These are phyloP conservation scores for Amphiura filiformis DNA, from an alignment of 35 echinoderm and acorn worm species.

Conservation along the genomic window DNA sequence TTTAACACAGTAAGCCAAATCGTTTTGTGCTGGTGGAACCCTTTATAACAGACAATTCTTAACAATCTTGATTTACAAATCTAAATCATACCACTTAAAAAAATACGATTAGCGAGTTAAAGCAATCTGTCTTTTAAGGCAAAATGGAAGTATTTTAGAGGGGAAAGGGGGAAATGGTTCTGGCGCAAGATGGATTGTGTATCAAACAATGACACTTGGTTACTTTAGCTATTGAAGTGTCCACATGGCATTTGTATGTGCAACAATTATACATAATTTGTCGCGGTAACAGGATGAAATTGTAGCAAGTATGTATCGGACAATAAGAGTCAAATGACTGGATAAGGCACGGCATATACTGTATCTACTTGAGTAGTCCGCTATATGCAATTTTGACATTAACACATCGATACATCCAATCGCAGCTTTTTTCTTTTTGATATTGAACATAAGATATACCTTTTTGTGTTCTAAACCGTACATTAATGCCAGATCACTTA, in stretches of 20 bases:
- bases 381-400: too few species aligned
- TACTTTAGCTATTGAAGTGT: not conserved
- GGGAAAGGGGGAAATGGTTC: not conserved
- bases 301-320: too few species aligned
- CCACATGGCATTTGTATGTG: not conserved
- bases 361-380: too few species aligned
- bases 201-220: not conserved
- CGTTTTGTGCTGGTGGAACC: not conserved
- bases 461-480: too few species aligned
- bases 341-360: too few species aligned
- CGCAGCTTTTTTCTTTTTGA: too few species aligned
- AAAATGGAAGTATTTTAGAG: not conserved
- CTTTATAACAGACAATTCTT: not conserved
- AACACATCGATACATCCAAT: too few species aligned
- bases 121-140: not conserved
- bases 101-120: not conserved
- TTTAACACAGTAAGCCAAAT: not conserved
- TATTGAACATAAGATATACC: too few species aligned
- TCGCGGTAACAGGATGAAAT: too few species aligned
- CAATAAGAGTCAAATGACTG: too few species aligned
- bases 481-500: too few species aligned
- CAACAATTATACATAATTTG: not conserved
- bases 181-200: not conserved
- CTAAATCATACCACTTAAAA: constrained; percentile 1
- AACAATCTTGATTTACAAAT: constrained; percentile 12